These are phyloP conservation scores for Neotoma lepida DNA, from an alignment of 2,113 vertebrate genomes.

Conservation along the genomic window DNA sequence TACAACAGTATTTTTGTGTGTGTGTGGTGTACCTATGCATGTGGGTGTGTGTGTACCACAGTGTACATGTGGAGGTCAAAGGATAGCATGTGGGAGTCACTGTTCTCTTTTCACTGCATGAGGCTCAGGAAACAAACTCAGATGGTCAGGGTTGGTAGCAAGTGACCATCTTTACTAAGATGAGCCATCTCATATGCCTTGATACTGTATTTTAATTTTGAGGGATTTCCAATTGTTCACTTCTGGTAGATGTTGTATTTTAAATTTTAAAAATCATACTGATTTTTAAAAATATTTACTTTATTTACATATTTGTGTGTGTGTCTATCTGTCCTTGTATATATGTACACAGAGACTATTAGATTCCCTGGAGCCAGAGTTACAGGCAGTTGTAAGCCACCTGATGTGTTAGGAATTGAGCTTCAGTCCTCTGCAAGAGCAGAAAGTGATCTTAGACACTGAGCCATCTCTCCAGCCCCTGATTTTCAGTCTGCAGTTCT, in stretches of 20 bases:
- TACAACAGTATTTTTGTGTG: neutral
- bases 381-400: neutral
- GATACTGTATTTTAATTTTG: neutral
- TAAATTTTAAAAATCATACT: neutral
- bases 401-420: neutral
- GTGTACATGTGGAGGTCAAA: neutral
- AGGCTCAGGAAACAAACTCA: neutral
- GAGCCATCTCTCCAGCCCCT: neutral
- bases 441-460: neutral
- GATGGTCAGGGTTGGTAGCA: neutral
- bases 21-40: neutral
- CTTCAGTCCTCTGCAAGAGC: neutral
- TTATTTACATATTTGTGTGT: neutral
- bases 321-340: neutral
- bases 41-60: neutral
- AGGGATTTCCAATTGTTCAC: neutral
- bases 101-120: neutral
- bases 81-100: neutral
- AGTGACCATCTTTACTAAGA: neutral
- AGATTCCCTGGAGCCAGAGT: neutral
- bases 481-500: neutral
- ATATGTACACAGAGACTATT: neutral
- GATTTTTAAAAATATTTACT: neutral
- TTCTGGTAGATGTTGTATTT: neutral
- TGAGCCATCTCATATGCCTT: neutral